These are phyloP conservation scores for Sebastes flavidus DNA, from an alignment of 2,797 vertebrate species.

Conservation along the genomic window DNA sequence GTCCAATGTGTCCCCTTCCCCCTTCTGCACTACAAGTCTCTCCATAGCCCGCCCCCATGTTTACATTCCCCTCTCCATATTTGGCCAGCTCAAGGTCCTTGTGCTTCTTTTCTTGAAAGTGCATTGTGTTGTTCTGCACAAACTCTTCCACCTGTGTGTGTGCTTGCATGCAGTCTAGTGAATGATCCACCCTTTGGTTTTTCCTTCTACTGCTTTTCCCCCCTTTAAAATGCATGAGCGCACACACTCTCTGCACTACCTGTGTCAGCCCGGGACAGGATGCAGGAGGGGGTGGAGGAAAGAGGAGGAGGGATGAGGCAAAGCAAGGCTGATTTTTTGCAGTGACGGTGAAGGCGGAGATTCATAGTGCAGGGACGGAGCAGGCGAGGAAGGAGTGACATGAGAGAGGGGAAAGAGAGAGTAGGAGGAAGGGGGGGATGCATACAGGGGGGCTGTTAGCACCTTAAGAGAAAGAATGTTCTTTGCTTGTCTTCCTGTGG, in stretches of 20 bases:
- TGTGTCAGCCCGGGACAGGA: constrained; percentile 72
- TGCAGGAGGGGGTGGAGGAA: constrained; percentile 24
- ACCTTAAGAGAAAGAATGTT: constrained; percentile 78
- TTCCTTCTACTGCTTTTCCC: constrained; percentile 15
- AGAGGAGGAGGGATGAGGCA: constrained; percentile 1
- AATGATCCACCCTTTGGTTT: constrained; percentile 60
- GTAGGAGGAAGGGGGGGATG: constrained; percentile 34
- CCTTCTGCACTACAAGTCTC: constrained; percentile 33
- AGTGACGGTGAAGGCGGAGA: constrained; percentile 65
- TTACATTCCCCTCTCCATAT: constrained; percentile 87
- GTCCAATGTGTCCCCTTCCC: constrained; percentile 52
- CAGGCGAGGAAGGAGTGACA: constrained; percentile 54
- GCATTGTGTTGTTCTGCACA: constrained; percentile 27
- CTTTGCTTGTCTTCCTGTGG: constrained; percentile 73
- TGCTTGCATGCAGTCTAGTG: constrained; percentile 34
- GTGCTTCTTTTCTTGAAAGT: constrained; percentile 51
- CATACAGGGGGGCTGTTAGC: constrained; percentile 70
- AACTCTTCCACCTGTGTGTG: constrained; percentile 47
- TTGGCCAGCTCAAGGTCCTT: constrained; percentile 79
- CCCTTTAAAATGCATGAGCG: constrained; percentile 49
- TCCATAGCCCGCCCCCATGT: constrained; percentile 81
- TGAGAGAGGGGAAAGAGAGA: constrained; percentile 56
- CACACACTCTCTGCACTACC: constrained; percentile 59
- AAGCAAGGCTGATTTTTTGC: constrained; percentile 13
- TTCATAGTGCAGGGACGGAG: constrained; percentile 49